A percentile compares a stretch with the other conserved stretches of the same genome.
Conservation (phyloP, 1,140 invertebrate genomes). For the Onthophagus taurus region DNA sequence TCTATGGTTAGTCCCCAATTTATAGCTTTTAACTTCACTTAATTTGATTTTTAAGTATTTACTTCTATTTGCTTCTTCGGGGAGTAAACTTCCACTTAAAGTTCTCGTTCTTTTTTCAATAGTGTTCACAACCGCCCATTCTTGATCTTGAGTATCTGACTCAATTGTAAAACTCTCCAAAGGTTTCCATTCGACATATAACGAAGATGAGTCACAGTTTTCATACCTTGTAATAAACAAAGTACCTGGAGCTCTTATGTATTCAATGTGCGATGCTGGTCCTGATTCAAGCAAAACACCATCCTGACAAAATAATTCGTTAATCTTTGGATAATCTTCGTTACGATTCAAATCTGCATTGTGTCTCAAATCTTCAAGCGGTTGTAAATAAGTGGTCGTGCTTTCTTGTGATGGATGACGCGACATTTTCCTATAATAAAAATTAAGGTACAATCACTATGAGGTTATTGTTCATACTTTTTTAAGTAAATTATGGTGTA, state of each 20-base stretch:
- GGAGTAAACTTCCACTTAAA: slow-evolving; percentile 42
- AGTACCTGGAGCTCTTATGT: slow-evolving; percentile 50
- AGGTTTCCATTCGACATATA: slow-evolving; percentile 70
- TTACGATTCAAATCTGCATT: slow-evolving; percentile 1
- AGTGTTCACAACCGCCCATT: slow-evolving; percentile 72
- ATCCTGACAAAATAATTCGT: slow-evolving; percentile 51
- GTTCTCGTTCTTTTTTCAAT: slow-evolving; percentile 47
- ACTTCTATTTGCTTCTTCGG: slow-evolving; percentile 21
- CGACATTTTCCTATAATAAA: too few relatives aligned
- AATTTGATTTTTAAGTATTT: slow-evolving; percentile 55
- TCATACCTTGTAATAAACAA: slow-evolving; percentile 47
- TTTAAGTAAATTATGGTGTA: too few relatives aligned
- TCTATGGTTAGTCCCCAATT: slow-evolving; percentile 54
- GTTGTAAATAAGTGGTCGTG: too few relatives aligned
- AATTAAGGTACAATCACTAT: too few relatives aligned
- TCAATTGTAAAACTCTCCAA: slow-evolving; percentile 63
- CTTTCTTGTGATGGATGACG: too few relatives aligned
- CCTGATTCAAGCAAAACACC: slow-evolving; percentile 50
- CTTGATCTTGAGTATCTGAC: slow-evolving; percentile 64
- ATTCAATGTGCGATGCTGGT: slow-evolving; percentile 43
- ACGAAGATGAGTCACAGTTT: slow-evolving; percentile 40
- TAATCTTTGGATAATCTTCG: slow-evolving; percentile 5
- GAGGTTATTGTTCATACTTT: too few relatives aligned
- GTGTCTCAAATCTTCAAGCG: too few relatives aligned
- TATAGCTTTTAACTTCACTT: slow-evolving; percentile 56